Conservation (phyloP, 2,888 invertebrate species). For the Sialis lutaria region DNA sequence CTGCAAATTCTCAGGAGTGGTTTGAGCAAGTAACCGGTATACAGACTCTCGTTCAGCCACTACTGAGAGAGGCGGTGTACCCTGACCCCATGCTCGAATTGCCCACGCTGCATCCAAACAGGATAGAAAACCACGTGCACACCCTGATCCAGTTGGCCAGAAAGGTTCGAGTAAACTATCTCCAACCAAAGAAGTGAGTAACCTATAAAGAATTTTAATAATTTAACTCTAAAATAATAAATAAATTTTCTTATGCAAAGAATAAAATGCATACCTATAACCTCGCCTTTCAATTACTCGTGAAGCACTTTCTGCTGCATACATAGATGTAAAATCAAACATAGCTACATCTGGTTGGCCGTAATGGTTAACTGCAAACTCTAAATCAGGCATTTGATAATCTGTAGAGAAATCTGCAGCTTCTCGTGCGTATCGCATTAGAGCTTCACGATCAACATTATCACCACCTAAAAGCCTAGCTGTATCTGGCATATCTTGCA, state of each 20-base stretch:
- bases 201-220: too few species aligned
- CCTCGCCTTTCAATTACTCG: constrained; percentile 58
- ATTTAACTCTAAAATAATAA: too few species aligned
- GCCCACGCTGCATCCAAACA: constrained; percentile 95
- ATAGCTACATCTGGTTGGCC: constrained; percentile 95
- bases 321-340: constrained; percentile 99
- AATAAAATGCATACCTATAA: too few species aligned
- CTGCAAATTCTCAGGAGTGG: constrained; percentile 89
- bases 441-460: constrained; percentile 79
- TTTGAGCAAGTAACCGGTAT: constrained; percentile 68
- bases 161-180: constrained; percentile 92
- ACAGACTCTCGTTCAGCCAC: constrained; percentile 91
- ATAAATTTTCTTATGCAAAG: too few species aligned
- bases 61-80: constrained; percentile 54
- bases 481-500: constrained; percentile 80
- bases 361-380: constrained; percentile 96
- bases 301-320: constrained; percentile 89
- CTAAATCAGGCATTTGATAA: constrained; percentile 66
- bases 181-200: constrained; percentile 83
- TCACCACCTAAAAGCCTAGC: constrained; percentile 67
- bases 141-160: constrained; percentile 98
- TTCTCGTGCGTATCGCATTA: constrained; percentile 82
- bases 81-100: constrained; percentile 64
- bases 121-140: constrained; percentile 91
- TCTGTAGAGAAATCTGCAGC: constrained; percentile 90